Evolutionary conservation across 2,797 vertebrate genomes (phyloP), one percentile per base, ranked within the genome.

Genomic region (Galaxias olidus): DNA sequence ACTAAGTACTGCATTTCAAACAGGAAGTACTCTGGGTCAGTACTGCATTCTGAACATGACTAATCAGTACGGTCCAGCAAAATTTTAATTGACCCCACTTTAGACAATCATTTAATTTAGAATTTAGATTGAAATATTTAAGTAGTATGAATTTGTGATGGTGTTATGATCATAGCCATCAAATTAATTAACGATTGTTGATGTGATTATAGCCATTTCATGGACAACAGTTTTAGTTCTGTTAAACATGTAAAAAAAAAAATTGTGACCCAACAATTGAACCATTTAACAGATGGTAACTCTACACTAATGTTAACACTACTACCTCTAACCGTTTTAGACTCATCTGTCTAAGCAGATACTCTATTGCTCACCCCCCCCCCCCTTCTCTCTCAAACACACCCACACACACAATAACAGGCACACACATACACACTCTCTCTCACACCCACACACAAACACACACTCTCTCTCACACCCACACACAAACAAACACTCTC

Each of bases 211-310:
- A 20, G 19, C 19, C 11, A 54, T 19, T 15, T 17, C 50, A 54
- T 15, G 53, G 12, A 55, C 53, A 42, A 47, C 9, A 44, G 17
- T 8, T 53, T 60, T 40, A n/a, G 58, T 80, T 83, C 75, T 81
- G 71, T 78, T 78, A 53, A 77, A 79, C 71, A 80, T 72, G 59
- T 61, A 68, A 45, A 77, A 70, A 70, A 55, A 68, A 45, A 77
- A 70, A 70, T 52, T 82, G 64, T 68, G 67, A 72, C 75, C 67
- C 59, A 79, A 75, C 14, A 70, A 82, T 72, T 57, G 57, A 79
- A 75, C 14, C 68, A 82, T 30, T 30, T 30, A 30, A 3, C 30
- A 3, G 30, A 30, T 30, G 30, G 30, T 30, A 30, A 30, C 30
- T n/a, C n/a, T 30, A 30, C 6, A 30, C 30, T 30, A 30, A 30